phyloP scores from a whole-genome alignment of 2,797 vertebrate genomes.

The Microhierax caerulescens region DNA sequence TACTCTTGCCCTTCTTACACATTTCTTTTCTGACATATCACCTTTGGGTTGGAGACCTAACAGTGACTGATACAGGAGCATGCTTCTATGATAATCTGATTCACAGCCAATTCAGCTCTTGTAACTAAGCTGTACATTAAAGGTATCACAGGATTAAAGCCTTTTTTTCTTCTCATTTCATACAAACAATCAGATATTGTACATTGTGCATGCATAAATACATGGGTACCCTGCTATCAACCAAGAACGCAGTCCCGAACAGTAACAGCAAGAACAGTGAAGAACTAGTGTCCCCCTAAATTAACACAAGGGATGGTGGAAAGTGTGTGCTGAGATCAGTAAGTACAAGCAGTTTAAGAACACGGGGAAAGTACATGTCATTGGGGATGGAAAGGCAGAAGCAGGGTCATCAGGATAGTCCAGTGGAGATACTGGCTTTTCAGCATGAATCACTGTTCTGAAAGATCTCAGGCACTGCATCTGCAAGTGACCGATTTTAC shows the following conservation, averaged over 20 bases:
- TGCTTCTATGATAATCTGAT: background rate
- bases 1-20: background rate
- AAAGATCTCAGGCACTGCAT: background rate
- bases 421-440: background rate
- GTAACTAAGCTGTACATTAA: background rate
- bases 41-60: background rate
- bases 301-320: background rate
- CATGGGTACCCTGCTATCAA: background rate
- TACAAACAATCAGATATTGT: background rate
- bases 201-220: background rate
- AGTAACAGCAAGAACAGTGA: background rate
- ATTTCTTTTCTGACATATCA: background rate
- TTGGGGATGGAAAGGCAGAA: background rate
- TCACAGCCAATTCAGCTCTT: background rate
- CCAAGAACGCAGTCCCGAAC: background rate
- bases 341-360: background rate
- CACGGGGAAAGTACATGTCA: accelerated
- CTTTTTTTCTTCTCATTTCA: background rate
- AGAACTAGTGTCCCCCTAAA: background rate
- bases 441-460: background rate
- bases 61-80: background rate
- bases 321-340: background rate
- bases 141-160: background rate
- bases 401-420: background rate
- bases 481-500: background rate